phyloP scores from a whole-genome alignment of 2,888 invertebrate species.

The Clostera curtula region DNA sequence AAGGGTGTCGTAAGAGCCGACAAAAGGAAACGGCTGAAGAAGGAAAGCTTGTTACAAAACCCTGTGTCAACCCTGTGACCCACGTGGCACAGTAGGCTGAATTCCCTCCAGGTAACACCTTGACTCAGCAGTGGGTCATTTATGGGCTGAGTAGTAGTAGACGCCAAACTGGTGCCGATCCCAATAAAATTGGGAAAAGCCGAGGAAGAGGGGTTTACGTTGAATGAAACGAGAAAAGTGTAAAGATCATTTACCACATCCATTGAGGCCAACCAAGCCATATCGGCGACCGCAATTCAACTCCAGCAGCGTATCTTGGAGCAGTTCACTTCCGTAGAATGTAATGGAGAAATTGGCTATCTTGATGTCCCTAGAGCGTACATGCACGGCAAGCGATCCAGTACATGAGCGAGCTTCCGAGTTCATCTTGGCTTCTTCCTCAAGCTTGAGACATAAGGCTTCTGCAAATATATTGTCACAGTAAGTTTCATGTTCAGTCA shows the following conservation, averaged over 20 bases:
- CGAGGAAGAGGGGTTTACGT: too few species aligned
- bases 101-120: too few species aligned
- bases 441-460: slow-evolving; percentile 89
- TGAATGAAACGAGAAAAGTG: background rate
- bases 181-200: too few species aligned
- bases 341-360: slow-evolving; percentile 97
- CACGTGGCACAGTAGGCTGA: too few species aligned
- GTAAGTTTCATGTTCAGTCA: background rate
- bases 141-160: too few species aligned
- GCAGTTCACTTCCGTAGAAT: slow-evolving; percentile 97
- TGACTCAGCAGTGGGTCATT: too few species aligned
- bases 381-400: slow-evolving; percentile 95
- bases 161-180: too few species aligned
- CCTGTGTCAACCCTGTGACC: too few species aligned
- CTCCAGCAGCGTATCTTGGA: slow-evolving; percentile 96
- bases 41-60: too few species aligned
- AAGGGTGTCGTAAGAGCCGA: too few species aligned
- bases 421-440: slow-evolving; percentile 92
- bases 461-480: slow-evolving; percentile 67
- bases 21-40: too few species aligned
- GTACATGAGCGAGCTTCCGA: slow-evolving; percentile 96
- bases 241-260: slow-evolving; percentile 82
- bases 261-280: slow-evolving; percentile 97
- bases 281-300: slow-evolving; percentile 98
- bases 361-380: slow-evolving; percentile 96